A percentile compares a stretch with the other conserved stretches of the same genome.
Evolutionary conservation across 2,113 vertebrate genomes (phyloP).

Genomic region (Serinus canaria): DNA sequence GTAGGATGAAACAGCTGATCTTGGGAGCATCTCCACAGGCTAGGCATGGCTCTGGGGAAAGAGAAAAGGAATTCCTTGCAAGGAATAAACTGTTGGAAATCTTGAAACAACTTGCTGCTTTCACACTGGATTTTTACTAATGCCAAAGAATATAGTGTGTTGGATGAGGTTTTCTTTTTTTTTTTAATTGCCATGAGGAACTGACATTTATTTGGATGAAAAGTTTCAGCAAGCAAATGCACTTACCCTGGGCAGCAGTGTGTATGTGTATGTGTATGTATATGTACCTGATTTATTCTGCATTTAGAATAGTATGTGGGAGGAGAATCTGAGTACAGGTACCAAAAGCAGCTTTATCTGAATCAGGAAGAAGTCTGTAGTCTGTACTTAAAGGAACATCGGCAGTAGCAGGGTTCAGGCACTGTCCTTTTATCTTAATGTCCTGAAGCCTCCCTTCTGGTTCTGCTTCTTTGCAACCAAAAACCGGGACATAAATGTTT

Average conservation of each 20-base stretch:
- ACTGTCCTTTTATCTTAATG: neutral
- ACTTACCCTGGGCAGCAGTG: neutral
- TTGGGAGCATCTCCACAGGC: neutral
- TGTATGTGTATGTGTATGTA: accelerated
- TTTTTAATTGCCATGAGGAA: neutral
- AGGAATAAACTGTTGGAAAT: neutral
- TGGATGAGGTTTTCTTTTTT: neutral
- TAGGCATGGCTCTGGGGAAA: neutral
- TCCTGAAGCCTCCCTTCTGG: neutral
- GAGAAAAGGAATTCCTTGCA: neutral
- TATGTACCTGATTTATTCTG: neutral
- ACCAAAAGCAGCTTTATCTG: neutral
- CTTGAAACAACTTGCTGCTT: neutral
- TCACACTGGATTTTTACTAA: neutral
- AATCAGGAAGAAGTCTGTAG: neutral
- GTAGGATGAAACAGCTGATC: neutral
- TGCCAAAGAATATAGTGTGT: neutral
- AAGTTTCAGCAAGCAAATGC: neutral
- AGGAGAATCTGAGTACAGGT: neutral
- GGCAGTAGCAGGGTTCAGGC: neutral
- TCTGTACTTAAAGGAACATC: neutral
- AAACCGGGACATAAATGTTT: accelerated
- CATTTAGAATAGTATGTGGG: neutral
- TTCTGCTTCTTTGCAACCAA: neutral
- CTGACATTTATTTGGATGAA: neutral